A percentile compares a stretch with the other conserved stretches of the same genome.
These are phyloP conservation scores for Gymnosoma rotundatum DNA, from an alignment of 2,888 invertebrate genomes.

Conservation along the genomic window DNA sequence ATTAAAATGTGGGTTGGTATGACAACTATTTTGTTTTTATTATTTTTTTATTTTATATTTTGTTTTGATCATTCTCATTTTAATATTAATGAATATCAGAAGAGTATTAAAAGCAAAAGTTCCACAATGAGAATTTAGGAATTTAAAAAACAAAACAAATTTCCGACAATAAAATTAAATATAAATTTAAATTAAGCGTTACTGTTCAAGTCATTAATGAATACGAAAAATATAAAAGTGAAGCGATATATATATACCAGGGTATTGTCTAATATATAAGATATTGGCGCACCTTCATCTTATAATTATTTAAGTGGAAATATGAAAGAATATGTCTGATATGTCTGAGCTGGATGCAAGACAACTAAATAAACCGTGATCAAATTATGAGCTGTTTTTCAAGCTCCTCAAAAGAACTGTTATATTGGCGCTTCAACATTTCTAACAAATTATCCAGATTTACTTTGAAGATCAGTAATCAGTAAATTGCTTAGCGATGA, in stretches of 20 bases:
- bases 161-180: neutral
- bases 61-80: slow-evolving; percentile 11
- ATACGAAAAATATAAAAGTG: too few species aligned
- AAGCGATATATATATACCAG: neutral
- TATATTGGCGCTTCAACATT: too few species aligned
- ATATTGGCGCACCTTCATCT: too few species aligned
- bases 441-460: too few species aligned
- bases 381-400: too few species aligned
- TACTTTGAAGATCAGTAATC: too few species aligned
- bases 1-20: slow-evolving; percentile 51
- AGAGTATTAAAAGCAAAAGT: neutral
- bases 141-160: neutral
- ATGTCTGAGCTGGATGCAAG: too few species aligned
- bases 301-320: too few species aligned
- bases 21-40: slow-evolving; percentile 9
- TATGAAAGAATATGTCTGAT: too few species aligned
- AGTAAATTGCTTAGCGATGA: too few species aligned
- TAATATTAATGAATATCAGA: neutral
- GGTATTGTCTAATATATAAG: neutral
- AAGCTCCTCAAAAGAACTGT: too few species aligned
- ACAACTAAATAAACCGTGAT: too few species aligned
- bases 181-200: neutral
- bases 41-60: neutral
- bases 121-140: neutral
- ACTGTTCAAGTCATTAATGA: neutral